These are phyloP conservation scores for Amiota communis DNA, from an alignment of 2,888 invertebrate species.

Conservation along the genomic window DNA sequence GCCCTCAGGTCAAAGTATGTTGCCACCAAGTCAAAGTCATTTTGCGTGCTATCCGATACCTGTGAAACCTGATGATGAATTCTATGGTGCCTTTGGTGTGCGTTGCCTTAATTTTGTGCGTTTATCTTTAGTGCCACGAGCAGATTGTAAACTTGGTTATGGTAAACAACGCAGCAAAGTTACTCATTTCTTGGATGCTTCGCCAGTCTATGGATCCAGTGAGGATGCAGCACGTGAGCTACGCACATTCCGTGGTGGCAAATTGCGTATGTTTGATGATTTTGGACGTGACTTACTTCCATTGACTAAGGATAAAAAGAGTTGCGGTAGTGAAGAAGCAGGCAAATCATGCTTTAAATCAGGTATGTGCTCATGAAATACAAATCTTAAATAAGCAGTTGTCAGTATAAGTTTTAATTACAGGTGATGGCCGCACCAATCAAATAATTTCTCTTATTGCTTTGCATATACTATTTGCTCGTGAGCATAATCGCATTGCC, in stretches of 20 bases:
- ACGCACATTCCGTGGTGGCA: conserved; percentile 78
- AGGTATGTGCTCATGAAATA: conserved; percentile 49
- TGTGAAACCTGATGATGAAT: conserved; percentile 77
- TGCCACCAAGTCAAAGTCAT: conserved; percentile 76
- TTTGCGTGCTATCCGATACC: conserved; percentile 81
- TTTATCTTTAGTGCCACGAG: conserved; percentile 78
- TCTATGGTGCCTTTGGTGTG: conserved; percentile 76
- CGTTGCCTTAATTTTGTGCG: conserved; percentile 84
- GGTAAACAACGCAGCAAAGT: conserved; percentile 81
- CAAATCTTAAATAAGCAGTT: background rate
- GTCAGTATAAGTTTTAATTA: background rate
- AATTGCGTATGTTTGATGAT: conserved; percentile 79
- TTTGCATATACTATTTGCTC: conserved; percentile 82
- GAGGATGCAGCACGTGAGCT: conserved; percentile 76
- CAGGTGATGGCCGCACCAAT: conserved; percentile 85
- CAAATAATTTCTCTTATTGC: conserved; percentile 84
- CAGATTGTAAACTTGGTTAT: conserved; percentile 81
- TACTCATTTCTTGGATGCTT: conserved; percentile 82
- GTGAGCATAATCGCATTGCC: conserved; percentile 88
- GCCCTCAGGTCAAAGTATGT: conserved; percentile 75
- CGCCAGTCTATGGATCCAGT: conserved; percentile 83
- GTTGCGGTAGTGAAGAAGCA: conserved; percentile 76
- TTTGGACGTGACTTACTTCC: conserved; percentile 81
- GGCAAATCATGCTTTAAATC: conserved; percentile 79
- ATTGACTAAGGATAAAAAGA: conserved; percentile 76